Conservation (phyloP, 2,888 invertebrate genomes). For the Clanis bilineata region DNA sequence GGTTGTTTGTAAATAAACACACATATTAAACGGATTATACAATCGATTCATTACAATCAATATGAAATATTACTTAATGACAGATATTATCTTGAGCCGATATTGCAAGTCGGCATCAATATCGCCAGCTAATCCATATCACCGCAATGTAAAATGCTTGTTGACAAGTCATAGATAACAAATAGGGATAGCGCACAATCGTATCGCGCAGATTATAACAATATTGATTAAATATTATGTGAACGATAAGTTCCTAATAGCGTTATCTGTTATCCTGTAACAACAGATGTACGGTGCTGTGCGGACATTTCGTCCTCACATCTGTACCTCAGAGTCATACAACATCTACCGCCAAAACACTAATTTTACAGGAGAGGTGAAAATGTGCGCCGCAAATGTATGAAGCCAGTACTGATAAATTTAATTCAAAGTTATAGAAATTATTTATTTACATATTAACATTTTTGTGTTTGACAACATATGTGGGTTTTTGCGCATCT, state of each 20-base stretch:
- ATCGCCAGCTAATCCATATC: constrained; percentile 50
- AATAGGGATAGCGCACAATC: constrained; percentile 36
- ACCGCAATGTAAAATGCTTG: constrained; percentile 58
- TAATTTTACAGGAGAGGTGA: too few species aligned
- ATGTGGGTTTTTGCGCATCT: too few species aligned
- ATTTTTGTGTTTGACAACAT: too few species aligned
- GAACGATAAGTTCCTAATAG: constrained; percentile 12
- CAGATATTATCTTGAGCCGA: constrained; percentile 27
- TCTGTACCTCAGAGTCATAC: too few species aligned
- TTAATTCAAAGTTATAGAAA: too few species aligned
- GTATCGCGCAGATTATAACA: constrained; percentile 36
- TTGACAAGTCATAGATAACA: constrained; percentile 58
- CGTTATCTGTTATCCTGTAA: constrained; percentile 1
- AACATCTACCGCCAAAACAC: too few species aligned
- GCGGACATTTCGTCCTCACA: neutral
- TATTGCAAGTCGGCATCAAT: constrained; percentile 32
- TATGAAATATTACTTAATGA: constrained; percentile 31
- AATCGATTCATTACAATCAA: constrained; percentile 26
- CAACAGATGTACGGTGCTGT: neutral
- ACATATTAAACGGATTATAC: constrained; percentile 9
- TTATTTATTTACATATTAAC: too few species aligned
- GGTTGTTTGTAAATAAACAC: constrained; percentile 12
- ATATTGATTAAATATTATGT: constrained; percentile 39
- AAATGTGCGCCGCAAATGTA: too few species aligned
- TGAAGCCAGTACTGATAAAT: too few species aligned